Base-by-base conservation (phyloP, 2,797 vertebrate genomes). In the Pangasius sanitwongsei region DNA sequence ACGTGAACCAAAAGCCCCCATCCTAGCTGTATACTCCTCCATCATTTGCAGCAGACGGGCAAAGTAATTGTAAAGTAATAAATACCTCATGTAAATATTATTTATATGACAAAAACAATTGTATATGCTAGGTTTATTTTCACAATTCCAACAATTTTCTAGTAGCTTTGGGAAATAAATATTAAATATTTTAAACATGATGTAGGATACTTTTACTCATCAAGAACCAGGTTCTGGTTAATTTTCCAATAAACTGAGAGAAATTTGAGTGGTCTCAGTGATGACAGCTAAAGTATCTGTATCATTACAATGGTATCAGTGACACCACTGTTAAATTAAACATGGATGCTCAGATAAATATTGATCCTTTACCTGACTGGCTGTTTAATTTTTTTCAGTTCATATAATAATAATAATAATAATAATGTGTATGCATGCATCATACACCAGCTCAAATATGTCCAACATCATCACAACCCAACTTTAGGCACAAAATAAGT, bases 61-160 rank as follows among this genome's bases (percentile, higher is more conserved):
- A 67, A 85, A 80, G 63, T 85, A 87, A 89, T 85, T 59, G 65
- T 75, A 65, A 87, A 80, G 63, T 80, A 87, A 85, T 87, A 74
- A 83, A 75, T 81, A 85, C 50, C 6, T 25, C 48, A 61, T 28
- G 53, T n/a, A 28, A 4, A 11, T 44, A 31, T 59, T 65, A 59
- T 34, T 89, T 88, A 57, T n/a, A 70, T 23, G 34, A 37, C 63
- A 20, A 50, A 28, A 25, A 15, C 77, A 87, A 37, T 55, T 55
- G 63, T 44, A 57, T 23, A 70, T 16, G 18, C 6, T 37, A 53
- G 28, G 75, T 53, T 78, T 78, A 31, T 78, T 53, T 25, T 63
- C 23, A 82, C 2, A 57, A 63, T 63, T 28, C n/a, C 2, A 6
- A 34, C 37, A 20, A 31, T 69, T 85, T 69, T 25, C n/a, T 59